These are phyloP conservation scores for Drosophila sproati DNA, from an alignment of 1,140 invertebrate species.

Conservation along the genomic window DNA sequence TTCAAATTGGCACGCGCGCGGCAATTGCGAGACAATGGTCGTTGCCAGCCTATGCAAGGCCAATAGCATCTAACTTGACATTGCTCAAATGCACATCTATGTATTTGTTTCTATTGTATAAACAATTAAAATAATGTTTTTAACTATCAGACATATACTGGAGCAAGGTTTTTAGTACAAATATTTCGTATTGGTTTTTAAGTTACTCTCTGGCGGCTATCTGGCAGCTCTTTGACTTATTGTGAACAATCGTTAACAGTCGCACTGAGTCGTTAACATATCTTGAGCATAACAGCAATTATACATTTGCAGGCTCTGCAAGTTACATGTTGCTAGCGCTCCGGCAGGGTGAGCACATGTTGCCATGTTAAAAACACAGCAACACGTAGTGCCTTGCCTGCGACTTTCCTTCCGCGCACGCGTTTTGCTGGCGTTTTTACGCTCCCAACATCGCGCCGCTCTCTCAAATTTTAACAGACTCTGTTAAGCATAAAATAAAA, in stretches of 20 bases:
- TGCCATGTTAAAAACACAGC: slow-evolving; percentile 11
- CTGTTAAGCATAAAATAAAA: slow-evolving; percentile 17
- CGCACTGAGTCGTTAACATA: background rate
- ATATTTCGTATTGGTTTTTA: no score
- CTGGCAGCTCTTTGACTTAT: slow-evolving; percentile 6
- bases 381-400: background rate
- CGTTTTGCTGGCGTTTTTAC: slow-evolving; percentile 24
- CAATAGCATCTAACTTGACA: background rate
- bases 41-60: slow-evolving; percentile 30
- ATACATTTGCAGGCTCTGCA: background rate
- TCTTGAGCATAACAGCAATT: background rate
- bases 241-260: background rate
- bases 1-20: slow-evolving; percentile 62
- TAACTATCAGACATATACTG: background rate
- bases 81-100: background rate
- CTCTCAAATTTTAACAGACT: slow-evolving; percentile 17
- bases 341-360: background rate
- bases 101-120: background rate
- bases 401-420: slow-evolving; percentile 7
- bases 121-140: no score
- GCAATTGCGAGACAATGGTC: background rate
- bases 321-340: slow-evolving; percentile 2
- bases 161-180: background rate
- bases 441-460: background rate
- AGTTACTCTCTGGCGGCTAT: background rate